Conservation (phyloP, 2,113 vertebrate species). For the Siniperca knerii region DNA sequence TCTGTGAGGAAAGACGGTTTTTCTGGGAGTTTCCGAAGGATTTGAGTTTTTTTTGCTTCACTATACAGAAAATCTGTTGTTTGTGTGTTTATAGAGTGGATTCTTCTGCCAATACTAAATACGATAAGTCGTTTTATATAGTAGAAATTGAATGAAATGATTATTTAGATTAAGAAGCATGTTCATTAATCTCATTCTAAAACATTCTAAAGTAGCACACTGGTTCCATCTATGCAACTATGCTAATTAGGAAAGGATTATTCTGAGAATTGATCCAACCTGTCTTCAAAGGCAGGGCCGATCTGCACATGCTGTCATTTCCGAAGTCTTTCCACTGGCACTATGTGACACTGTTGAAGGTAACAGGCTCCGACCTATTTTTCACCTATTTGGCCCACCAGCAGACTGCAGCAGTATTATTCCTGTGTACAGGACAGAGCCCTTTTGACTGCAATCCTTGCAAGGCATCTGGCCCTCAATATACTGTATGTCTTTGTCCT, state of each 20-base stretch:
- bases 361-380: not conserved
- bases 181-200: not conserved
- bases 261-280: not conserved
- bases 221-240: not conserved
- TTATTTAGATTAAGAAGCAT: not conserved
- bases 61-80: not conserved
- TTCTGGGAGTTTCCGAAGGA: not conserved
- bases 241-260: not conserved
- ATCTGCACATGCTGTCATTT: not conserved
- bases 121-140: not conserved
- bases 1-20: slow-evolving; percentile 22
- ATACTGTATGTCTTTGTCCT: slow-evolving; percentile 23
- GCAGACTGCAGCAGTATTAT: slow-evolving; percentile 2
- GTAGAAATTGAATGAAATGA: not conserved
- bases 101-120: not conserved
- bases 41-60: slow-evolving; percentile 4
- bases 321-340: not conserved
- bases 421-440: not conserved
- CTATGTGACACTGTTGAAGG: not conserved
- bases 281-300: not conserved
- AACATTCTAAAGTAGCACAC: too few species aligned
- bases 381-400: not conserved
- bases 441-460: slow-evolving; percentile 8
- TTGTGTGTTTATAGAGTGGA: not conserved
- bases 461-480: slow-evolving; percentile 39